phyloP scores from a whole-genome alignment of 1,140 invertebrate species.

The Caenorhabditis brenneri region DNA sequence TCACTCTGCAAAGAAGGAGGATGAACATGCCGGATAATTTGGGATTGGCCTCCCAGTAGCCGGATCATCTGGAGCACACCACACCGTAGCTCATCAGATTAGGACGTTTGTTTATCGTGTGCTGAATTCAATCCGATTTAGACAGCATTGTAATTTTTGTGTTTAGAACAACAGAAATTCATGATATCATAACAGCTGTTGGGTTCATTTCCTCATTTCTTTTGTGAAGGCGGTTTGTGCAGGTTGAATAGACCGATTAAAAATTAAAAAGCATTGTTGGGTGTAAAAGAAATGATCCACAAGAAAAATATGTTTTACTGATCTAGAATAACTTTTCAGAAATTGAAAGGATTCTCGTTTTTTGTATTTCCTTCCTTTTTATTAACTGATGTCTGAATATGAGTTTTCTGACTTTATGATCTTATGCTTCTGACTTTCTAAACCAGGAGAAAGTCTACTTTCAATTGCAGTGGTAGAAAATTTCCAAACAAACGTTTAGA shows the following conservation, averaged over 20 bases:
- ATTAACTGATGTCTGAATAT: background rate
- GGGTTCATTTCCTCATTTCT: background rate
- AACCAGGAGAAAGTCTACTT: too few species aligned
- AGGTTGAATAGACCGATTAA: background rate
- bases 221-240: background rate
- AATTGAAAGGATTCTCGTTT: background rate
- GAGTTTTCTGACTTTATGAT: background rate
- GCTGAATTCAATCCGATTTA: background rate
- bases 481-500: too few species aligned
- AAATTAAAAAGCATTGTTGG: background rate
- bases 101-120: background rate
- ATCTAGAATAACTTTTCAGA: background rate
- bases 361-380: too few species aligned
- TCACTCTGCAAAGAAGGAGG: background rate
- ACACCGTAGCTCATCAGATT: background rate
- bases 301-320: background rate
- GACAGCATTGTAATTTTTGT: background rate
- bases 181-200: slow-evolving; percentile 15
- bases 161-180: background rate
- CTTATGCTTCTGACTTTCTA: too few species aligned
- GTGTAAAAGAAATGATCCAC: background rate
- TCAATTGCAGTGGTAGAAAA: too few species aligned
- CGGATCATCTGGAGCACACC: background rate
- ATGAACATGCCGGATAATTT: background rate
- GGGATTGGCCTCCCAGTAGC: background rate